phyloP scores from a whole-genome alignment of 2,888 invertebrate species.

The Phorcus lineatus region DNA sequence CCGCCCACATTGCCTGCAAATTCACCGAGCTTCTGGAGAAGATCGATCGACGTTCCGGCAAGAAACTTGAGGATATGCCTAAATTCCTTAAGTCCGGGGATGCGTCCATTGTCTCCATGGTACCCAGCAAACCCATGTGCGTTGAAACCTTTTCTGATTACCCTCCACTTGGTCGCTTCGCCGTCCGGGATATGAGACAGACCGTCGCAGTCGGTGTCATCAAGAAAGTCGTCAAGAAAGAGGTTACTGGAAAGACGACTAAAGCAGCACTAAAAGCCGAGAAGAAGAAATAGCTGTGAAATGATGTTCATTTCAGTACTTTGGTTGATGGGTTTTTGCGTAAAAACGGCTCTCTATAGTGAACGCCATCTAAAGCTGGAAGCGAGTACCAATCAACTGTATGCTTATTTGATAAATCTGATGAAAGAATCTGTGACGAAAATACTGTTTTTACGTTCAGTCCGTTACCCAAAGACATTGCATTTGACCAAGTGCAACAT shows the following conservation, averaged over 20 bases:
- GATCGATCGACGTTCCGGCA: slow-evolving; percentile 97
- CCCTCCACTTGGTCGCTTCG: slow-evolving; percentile 96
- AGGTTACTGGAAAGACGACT: slow-evolving; percentile 97
- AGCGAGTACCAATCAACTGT: too few relatives aligned
- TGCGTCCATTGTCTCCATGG: slow-evolving; percentile 93
- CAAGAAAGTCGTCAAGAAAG: slow-evolving; percentile 98
- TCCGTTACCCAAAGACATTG: too few relatives aligned
- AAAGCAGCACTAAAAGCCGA: slow-evolving; percentile 87
- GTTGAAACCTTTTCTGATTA: slow-evolving; percentile 98
- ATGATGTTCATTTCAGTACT: not conserved
- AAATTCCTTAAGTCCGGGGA: slow-evolving; percentile 97
- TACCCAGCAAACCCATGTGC: slow-evolving; percentile 96
- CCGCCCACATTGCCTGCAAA: slow-evolving; percentile 99
- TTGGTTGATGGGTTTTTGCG: too few relatives aligned
- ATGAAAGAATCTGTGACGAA: too few relatives aligned
- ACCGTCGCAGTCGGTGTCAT: slow-evolving; percentile 93
- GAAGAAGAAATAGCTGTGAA: slow-evolving; percentile 71
- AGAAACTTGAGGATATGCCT: slow-evolving; percentile 80
- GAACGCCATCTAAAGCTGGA: too few relatives aligned
- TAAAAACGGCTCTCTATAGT: too few relatives aligned
- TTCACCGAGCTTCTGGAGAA: slow-evolving; percentile 98
- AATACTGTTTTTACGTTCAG: too few relatives aligned
- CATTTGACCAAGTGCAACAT: too few relatives aligned
- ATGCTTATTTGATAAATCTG: too few relatives aligned
- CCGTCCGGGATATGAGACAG: slow-evolving; percentile 99